Evolutionary conservation across 2,113 vertebrate genomes (phyloP).

Genomic region (Perognathus longimembris): DNA sequence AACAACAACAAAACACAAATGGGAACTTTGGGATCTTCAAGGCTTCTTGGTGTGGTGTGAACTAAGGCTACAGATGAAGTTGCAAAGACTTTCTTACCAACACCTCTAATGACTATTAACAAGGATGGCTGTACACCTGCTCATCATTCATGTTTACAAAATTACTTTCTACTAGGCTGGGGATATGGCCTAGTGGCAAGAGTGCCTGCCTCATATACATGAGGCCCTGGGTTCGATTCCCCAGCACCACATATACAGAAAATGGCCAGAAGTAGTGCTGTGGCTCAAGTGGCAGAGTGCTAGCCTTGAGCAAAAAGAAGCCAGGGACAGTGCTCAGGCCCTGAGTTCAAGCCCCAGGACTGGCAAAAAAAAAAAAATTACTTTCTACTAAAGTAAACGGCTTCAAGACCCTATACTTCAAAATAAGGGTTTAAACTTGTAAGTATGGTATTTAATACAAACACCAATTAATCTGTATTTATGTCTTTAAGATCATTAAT

Average conservation of each 20-base stretch:
- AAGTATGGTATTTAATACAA: neutral
- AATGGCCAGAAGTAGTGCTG: no score
- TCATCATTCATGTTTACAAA: conserved; percentile 33
- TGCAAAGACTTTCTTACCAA: neutral
- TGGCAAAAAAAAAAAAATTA: no score
- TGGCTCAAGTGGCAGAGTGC: no score
- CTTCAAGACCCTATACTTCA: conserved; percentile 32
- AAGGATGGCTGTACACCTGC: neutral
- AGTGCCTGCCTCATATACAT: no score
- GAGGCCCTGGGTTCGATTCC: no score
- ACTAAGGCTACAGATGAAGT: neutral
- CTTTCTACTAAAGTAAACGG: conserved; percentile 20
- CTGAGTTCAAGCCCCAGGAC: no score
- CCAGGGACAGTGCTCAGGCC: no score
- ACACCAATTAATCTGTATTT: neutral
- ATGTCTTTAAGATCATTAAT: neutral
- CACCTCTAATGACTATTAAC: neutral
- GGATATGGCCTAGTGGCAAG: no score
- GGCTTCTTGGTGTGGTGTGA: neutral
- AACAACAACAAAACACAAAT: no score
- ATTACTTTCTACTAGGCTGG: conserved; percentile 12
- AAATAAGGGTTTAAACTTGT: neutral
- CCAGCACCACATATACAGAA: no score
- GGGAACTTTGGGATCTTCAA: no score
- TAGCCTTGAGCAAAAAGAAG: no score